Evolutionary conservation across 2,113 vertebrate genomes (phyloP), one percentile per base, ranked within the genome.

Genomic region (Hemiprocne comata): DNA sequence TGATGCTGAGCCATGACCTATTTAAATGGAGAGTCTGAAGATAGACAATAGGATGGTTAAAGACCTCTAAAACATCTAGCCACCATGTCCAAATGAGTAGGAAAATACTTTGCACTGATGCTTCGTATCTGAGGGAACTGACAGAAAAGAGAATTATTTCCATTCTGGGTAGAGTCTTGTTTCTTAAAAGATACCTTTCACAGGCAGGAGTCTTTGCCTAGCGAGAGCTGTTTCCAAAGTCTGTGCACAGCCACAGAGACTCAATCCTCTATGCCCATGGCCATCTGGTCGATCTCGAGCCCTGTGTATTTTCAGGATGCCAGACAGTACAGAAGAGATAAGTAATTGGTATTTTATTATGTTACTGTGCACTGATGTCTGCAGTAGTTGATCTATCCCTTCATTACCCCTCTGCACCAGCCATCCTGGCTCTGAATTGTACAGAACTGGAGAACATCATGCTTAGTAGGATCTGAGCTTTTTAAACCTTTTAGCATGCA

Each of bases 391-490:
- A 33, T 70, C 15, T 83, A 1, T 44, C 13, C 79, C 74, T 42
- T 14, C 0, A 0, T 64, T 82, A 25, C 34, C 6, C 12, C 31
- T 44, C 29, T 1, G 8, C 7, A 40, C 50, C 15, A 8, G 4
- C 34, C 61, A 17, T 58, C 51, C 57, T 79, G 38, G 13, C 28
- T 69, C 38, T 3, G 6, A 60, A 44, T 40, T 54, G 26, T 66
- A 50, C 19, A 34, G 26, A 33, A 17, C 34, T 66, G 31, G 40
- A 34, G 31, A 72, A 76, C 21, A 76, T 14, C 4, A 3, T 36
- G 31, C 24, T 34, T 77, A 34, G 24, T 70, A 42, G 42, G 24
- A 29, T 61, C 40, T 40, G 50, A 86, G 15, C 17, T 76, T 90
- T 95, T 55, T 57, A 48, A 88, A 69, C 23, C 15, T 61, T 73